A percentile compares a stretch with the other conserved stretches of the same genome.
These are phyloP conservation scores for Sarcophaga peregrina DNA, from an alignment of 1,140 invertebrate genomes.

Conservation along the genomic window DNA sequence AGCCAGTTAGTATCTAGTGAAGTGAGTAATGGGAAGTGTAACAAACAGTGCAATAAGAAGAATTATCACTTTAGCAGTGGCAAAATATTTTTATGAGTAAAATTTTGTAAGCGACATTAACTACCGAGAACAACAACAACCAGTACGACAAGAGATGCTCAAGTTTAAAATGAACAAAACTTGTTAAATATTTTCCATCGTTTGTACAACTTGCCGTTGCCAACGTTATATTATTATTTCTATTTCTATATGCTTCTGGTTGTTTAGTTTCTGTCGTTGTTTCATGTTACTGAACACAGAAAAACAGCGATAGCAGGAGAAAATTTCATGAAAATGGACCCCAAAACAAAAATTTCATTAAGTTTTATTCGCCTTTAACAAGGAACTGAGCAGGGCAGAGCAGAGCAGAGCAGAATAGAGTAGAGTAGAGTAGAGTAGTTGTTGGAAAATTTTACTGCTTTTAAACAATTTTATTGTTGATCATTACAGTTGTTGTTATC, in stretches of 20 bases:
- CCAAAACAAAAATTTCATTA: not conserved
- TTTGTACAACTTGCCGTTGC: not conserved
- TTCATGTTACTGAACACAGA: not conserved
- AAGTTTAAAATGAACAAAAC: not conserved
- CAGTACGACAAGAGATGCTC: not conserved
- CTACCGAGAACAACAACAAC: too few relatives aligned
- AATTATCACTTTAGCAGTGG: too few relatives aligned
- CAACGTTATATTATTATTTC: not conserved
- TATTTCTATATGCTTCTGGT: not conserved
- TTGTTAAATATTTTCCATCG: slow-evolving; percentile 8
- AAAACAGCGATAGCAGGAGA: not conserved
- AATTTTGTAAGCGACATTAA: too few relatives aligned
- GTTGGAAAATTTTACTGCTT: not conserved
- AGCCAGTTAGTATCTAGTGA: too few relatives aligned
- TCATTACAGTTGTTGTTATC: not conserved
- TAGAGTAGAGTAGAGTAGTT: not conserved
- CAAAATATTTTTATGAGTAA: too few relatives aligned
- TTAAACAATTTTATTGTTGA: slow-evolving; percentile 10
- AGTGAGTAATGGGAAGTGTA: too few relatives aligned
- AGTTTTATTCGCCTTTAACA: not conserved
- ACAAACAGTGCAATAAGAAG: too few relatives aligned
- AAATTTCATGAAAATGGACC: not conserved
- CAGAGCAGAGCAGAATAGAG: too few relatives aligned
- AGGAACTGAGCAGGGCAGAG: too few relatives aligned
- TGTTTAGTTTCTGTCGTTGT: not conserved